Evolutionary conservation across 2,113 vertebrate genomes (phyloP).

Genomic region (Hucho hucho): DNA sequence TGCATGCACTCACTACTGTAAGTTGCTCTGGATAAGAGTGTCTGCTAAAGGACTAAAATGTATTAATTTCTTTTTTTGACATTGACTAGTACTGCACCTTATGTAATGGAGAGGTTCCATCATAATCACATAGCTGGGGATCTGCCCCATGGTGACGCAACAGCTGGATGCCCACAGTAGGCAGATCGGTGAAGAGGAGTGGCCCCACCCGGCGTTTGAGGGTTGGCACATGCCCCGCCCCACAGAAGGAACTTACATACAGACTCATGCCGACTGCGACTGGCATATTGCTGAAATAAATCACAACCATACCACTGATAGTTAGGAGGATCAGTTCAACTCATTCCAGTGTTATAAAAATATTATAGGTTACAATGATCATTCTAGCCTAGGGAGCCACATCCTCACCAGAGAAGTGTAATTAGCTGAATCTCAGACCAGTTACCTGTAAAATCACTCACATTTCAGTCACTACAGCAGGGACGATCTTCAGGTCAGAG

Average conservation of each 20-base stretch:
- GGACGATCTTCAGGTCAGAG: no score
- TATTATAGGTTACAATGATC: not conserved
- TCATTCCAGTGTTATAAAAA: constrained; percentile 1
- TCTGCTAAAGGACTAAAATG: no score
- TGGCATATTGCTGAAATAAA: constrained; percentile 84
- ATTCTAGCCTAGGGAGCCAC: not conserved
- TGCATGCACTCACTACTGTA: no score
- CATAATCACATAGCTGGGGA: constrained; percentile 75
- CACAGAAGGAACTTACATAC: constrained; percentile 61
- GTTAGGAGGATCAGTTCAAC: constrained; percentile 67
- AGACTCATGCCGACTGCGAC: constrained; percentile 78
- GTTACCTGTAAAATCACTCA: constrained; percentile 75
- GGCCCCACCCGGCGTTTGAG: constrained; percentile 35
- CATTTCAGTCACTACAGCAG: not conserved
- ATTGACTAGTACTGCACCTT: constrained; percentile 71
- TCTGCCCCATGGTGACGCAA: constrained; percentile 78
- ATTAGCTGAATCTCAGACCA: constrained; percentile 84
- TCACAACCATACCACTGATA: not conserved
- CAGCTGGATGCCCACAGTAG: constrained; percentile 83
- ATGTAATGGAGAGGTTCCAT: constrained; percentile 81
- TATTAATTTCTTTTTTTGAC: not conserved
- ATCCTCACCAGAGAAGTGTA: constrained; percentile 85
- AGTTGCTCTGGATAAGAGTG: no score
- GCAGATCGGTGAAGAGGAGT: constrained; percentile 86
- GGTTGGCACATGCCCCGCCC: constrained; percentile 53